Evolutionary conservation across 2,113 vertebrate species (phyloP), one percentile per base, ranked within the genome.

Genomic region (Gopherus flavomarginatus): DNA sequence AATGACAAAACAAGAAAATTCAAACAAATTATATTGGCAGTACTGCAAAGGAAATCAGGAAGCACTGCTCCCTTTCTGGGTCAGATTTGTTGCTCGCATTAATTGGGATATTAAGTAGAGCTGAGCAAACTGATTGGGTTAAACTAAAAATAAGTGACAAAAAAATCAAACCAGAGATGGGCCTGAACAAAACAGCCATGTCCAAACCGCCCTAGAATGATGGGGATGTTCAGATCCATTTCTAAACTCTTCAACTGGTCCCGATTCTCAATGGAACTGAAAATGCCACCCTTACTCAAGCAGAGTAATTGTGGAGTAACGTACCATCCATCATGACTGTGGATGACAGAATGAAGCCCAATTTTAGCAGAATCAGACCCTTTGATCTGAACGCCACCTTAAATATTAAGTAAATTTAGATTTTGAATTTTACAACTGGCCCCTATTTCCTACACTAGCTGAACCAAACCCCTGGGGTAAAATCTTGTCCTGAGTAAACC

Each of bases 1-100:
- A 54, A 69, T 83, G 86, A 78, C 91, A 96, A 94, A 90, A 88
- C 75, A 84, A 85, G 94, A 29, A 90, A 85, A 78, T 83, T 89
- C 62, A 81, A 86, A 87, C 47, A 10, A 44, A 50, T 86, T 54
- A 11, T 2, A 6, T 29, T 72, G 65, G 19, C 7, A 31, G 75
- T 8, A 19, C 54, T 53, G 50, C 4, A 86, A 91, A 77, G 56
- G 44, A 91, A 50, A 81, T 1, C 7, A 38, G 50, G 81, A 90
- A 83, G 16, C 50, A 9, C 9, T 27, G 19, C n/a, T 38, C 27
- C 3, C 1, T 22, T 62, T 11, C 1, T n/a, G 9, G 31, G 0
- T 31, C 31, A 27, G 42, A 62, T 56, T 88, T 57, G 50, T 16
- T 57, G 47, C 42, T 89, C 69, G 29, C 62, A 0, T 56, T 3